Evolutionary conservation across 2,113 vertebrate genomes (phyloP).

Genomic region (Lepus timidus): DNA sequence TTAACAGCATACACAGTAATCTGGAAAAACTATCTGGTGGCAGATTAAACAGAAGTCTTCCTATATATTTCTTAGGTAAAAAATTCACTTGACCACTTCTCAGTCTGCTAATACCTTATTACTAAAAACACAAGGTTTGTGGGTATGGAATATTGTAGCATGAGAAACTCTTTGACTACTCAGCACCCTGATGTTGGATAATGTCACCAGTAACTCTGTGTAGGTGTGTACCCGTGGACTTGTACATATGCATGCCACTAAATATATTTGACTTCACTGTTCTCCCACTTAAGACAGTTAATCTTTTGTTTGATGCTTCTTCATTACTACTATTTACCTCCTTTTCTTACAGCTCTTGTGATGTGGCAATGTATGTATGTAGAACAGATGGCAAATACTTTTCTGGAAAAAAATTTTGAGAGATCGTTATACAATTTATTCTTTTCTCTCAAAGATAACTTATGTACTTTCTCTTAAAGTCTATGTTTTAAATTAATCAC

Average conservation of each 20-base stretch:
- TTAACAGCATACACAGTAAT: not conserved
- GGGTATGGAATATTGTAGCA: conserved; percentile 9
- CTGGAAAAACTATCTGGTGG: not conserved
- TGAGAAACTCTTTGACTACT: not conserved
- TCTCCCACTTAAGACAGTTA: not conserved
- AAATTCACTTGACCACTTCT: not conserved
- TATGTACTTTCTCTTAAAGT: conserved; percentile 40
- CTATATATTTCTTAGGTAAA: not conserved
- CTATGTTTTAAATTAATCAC: conserved; percentile 18
- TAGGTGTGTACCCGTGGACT: not conserved
- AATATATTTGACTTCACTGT: conserved; percentile 21
- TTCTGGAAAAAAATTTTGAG: conserved; percentile 37
- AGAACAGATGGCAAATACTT: not conserved
- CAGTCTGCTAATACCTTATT: conserved; percentile 40
- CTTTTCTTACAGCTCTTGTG: not conserved
- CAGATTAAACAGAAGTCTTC: not conserved
- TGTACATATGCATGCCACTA: not conserved
- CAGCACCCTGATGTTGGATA: not conserved
- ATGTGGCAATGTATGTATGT: not conserved
- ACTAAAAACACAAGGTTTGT: conserved; percentile 23
- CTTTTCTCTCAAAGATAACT: conserved; percentile 10
- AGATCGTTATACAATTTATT: not conserved
- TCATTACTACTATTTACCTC: conserved; percentile 2
- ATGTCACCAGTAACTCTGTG: not conserved
- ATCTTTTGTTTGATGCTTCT: conserved; percentile 5